Base-by-base conservation (phyloP, 2,113 vertebrate genomes). In the Sakesphorus luctuosus region DNA sequence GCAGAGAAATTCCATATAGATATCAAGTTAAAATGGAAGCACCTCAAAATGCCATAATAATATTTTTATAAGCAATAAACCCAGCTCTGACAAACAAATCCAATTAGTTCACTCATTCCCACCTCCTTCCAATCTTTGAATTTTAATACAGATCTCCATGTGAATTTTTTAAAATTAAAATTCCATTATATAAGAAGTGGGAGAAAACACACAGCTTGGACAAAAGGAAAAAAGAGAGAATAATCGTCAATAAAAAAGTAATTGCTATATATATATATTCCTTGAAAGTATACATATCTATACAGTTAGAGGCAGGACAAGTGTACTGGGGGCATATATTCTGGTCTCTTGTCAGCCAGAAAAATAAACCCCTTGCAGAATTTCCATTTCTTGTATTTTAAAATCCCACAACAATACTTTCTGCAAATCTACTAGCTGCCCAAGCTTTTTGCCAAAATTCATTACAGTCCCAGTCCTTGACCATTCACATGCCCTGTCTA, bases 41-140 rank as follows among this genome's bases (percentile, higher is more conserved):
- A 62, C 52, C 38, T 73, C 68, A 73, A 80, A 88, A 77, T 10
- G 11, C 59, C 24, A 15, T 24, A 65, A 76, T 26, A 86, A 69
- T 65, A 69, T 89, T 89, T 94, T 87, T 71, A 80, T 59, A 93
- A 86, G 67, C 85, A 93, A 88, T 87, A 91, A 87, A 79, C 25
- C 13, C 44, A 76, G 46, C 75, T 89, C 59, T 90, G 62, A 84
- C 80, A 94, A 88, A 71, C 69, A n/a, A 90, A 85, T 6, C 7
- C 10, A 46, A 46, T 91, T 74, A 85, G 36, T 35, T 90, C 33
- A 8, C 43, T 76, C 62, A 61, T 69, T 72, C 53, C 50, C 46
- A 75, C 58, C 26, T 81, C 73, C 58, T 79, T 73, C 74, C 71
- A 91, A 50, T 7, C n/a, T 62, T 73, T 83, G 46, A 93, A 82